Evolutionary conservation across 2,888 invertebrate genomes (phyloP).

Genomic region (Odontocolon sp.): DNA sequence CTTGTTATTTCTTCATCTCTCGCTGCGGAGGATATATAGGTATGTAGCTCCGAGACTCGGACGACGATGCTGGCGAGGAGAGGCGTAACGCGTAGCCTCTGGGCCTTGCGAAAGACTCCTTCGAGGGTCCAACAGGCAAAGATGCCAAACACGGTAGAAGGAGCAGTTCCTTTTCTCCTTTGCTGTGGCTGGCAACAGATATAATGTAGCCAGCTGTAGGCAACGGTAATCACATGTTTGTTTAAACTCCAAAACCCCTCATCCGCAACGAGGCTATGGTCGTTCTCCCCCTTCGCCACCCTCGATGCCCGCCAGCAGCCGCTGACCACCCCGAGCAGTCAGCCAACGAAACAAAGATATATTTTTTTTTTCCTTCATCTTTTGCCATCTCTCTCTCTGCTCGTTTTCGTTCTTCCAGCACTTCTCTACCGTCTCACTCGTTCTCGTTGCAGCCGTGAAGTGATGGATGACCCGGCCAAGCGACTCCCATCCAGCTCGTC

Average conservation of each 20-base stretch:
- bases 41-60: neutral
- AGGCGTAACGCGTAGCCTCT: constrained; percentile 48
- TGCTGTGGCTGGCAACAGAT: constrained; percentile 65
- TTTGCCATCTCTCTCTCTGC: constrained; percentile 50
- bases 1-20: constrained; percentile 52
- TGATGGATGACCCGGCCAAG: constrained; percentile 76
- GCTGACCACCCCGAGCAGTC: constrained; percentile 76
- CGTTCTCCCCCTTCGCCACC: constrained; percentile 68
- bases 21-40: constrained; percentile 21
- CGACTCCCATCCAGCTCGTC: constrained; percentile 61
- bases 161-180: constrained; percentile 14
- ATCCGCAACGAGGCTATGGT: constrained; percentile 72
- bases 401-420: constrained; percentile 22
- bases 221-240: constrained; percentile 81
- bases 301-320: constrained; percentile 68
- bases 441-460: constrained; percentile 62
- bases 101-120: neutral
- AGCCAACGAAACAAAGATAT: constrained; percentile 73
- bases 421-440: constrained; percentile 52
- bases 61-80: neutral
- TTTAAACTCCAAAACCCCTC: constrained; percentile 81
- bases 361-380: constrained; percentile 64
- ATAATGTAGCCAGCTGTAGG: constrained; percentile 81
- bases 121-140: neutral
- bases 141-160: constrained; percentile 7